Evolutionary conservation across 2,888 invertebrate species (phyloP).

Genomic region (Poecilus cupreus): DNA sequence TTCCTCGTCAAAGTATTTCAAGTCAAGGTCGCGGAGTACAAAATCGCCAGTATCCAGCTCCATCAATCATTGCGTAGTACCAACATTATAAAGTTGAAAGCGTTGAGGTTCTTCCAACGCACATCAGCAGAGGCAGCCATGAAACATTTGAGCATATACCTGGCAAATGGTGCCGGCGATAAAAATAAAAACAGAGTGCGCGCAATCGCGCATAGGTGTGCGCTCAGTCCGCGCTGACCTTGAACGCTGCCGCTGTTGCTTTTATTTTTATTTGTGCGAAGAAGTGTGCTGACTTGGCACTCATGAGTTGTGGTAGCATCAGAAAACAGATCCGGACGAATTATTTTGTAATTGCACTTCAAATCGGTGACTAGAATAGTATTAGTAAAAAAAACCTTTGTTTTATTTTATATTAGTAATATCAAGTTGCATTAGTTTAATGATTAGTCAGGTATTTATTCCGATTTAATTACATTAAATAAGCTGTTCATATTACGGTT

Average conservation of each 20-base stretch:
- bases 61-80: slow-evolving; percentile 14
- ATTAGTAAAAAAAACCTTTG: no score
- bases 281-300: slow-evolving; percentile 21
- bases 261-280: slow-evolving; percentile 34
- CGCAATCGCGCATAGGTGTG: background rate
- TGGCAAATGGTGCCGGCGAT: slow-evolving; percentile 1
- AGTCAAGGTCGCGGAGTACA: slow-evolving; percentile 12
- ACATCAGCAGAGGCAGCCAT: background rate
- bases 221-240: slow-evolving; percentile 7
- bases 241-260: slow-evolving; percentile 21
- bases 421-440: no score
- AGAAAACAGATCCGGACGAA: background rate
- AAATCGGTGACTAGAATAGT: no score
- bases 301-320: background rate
- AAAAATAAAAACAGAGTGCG: slow-evolving; percentile 24
- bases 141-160: background rate
- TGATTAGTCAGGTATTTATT: no score
- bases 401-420: no score
- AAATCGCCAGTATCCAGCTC: background rate
- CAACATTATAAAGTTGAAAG: slow-evolving; percentile 1
- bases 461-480: background rate
- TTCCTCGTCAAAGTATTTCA: slow-evolving; percentile 13
- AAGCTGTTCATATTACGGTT: background rate
- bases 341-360: background rate
- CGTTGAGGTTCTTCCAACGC: background rate